Evolutionary conservation across 2,797 vertebrate genomes (phyloP).

Genomic region (Spinus olivaceus): DNA sequence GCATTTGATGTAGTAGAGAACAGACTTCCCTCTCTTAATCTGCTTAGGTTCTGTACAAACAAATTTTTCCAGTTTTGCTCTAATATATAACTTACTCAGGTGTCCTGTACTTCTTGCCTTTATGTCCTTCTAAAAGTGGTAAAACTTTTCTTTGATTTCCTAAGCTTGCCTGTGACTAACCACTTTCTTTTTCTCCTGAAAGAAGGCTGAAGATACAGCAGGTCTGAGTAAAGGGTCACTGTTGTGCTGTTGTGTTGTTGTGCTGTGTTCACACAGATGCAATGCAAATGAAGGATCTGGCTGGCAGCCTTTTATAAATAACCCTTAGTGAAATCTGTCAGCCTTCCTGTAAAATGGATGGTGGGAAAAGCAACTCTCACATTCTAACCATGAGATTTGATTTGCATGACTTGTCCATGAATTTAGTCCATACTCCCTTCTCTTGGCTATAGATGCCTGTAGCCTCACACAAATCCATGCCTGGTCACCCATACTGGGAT

Average conservation of each 20-base stretch:
- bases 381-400: background rate
- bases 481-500: background rate
- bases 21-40: accelerated
- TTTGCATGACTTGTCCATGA: background rate
- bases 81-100: background rate
- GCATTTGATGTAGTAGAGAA: background rate
- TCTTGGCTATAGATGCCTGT: background rate
- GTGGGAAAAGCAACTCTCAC: background rate
- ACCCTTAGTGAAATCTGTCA: background rate
- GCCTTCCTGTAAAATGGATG: background rate
- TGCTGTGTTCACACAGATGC: background rate
- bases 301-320: background rate
- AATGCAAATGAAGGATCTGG: background rate
- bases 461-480: background rate
- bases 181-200: background rate
- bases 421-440: background rate
- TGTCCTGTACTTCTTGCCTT: background rate
- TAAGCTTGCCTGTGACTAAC: background rate
- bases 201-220: background rate
- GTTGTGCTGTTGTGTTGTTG: background rate
- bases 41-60: background rate
- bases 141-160: background rate
- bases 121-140: background rate
- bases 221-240: background rate
- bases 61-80: background rate